Conservation (phyloP, 2,113 vertebrate genomes). For the Trinectes maculatus region DNA sequence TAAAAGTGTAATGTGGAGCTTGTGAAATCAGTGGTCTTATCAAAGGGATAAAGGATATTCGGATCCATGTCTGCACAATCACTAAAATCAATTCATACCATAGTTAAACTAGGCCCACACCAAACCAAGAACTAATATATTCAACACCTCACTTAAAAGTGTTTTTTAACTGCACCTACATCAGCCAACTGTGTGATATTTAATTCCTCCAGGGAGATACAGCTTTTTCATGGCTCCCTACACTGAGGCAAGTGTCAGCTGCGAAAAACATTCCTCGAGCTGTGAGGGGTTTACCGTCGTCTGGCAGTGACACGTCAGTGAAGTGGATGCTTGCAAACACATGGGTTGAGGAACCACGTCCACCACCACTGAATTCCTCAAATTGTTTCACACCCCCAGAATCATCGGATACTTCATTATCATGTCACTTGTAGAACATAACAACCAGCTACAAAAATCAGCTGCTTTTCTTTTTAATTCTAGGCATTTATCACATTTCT, state of each 20-base stretch:
- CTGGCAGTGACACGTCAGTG: conserved; percentile 10
- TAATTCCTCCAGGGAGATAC: background rate
- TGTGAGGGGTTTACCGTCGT: conserved; percentile 25
- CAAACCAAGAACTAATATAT: conserved; percentile 20
- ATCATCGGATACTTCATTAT: background rate
- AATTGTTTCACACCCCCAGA: conserved; percentile 10
- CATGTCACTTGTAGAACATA: background rate
- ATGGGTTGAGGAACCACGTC: background rate
- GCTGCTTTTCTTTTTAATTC: background rate
- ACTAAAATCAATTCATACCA: too few relatives aligned
- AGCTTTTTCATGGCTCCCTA: conserved; percentile 4
- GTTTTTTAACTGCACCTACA: background rate
- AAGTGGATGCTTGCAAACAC: conserved; percentile 8
- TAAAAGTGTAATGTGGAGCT: too few relatives aligned
- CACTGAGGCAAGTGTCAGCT: conserved; percentile 28
- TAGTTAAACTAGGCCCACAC: too few relatives aligned
- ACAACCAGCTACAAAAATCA: background rate
- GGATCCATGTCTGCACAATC: too few relatives aligned
- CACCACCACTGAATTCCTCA: conserved; percentile 21
- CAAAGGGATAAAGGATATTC: conserved; percentile 1
- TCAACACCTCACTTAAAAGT: conserved; percentile 6
- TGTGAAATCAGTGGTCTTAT: conserved; percentile 5
- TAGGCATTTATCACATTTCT: background rate
- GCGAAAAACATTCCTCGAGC: conserved; percentile 35
- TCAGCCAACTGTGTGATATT: background rate